These are phyloP conservation scores for Halyomorpha halys DNA, from an alignment of 1,140 invertebrate genomes.

Conservation along the genomic window DNA sequence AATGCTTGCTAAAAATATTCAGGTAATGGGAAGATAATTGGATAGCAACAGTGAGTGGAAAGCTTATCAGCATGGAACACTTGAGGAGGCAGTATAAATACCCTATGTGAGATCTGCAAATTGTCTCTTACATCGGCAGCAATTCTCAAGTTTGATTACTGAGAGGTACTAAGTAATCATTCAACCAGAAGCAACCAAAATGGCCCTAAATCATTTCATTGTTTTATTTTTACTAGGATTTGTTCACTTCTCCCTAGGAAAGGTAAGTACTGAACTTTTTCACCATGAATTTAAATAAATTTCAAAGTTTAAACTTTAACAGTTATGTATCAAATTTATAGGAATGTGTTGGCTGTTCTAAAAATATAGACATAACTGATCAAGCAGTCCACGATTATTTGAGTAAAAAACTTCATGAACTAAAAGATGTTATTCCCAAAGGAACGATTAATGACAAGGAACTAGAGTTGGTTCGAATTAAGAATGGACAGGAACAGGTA, in stretches of 20 bases:
- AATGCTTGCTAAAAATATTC: no score
- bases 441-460: not conserved
- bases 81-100: no score
- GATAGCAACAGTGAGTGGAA: no score
- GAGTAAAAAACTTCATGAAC: not conserved
- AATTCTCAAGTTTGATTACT: not conserved
- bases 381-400: not conserved
- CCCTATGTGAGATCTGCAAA: no score
- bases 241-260: not conserved
- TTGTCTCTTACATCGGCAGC: no score
- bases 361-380: not conserved
- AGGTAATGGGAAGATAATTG: no score
- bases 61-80: no score
- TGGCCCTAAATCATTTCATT: not conserved
- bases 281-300: not conserved
- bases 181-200: not conserved
- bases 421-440: not conserved
- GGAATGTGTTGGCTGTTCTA: not conserved
- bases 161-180: conserved; percentile 4
- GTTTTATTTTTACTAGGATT: conserved; percentile 3
- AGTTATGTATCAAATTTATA: not conserved
- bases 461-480: not conserved
- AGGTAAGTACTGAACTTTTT: not conserved
- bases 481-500: not conserved
- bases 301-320: not conserved